A percentile compares a stretch with the other conserved stretches of the same genome.
phyloP scores from a whole-genome alignment of 2,113 vertebrate genomes.

The Nothobranchius kuhntae region DNA sequence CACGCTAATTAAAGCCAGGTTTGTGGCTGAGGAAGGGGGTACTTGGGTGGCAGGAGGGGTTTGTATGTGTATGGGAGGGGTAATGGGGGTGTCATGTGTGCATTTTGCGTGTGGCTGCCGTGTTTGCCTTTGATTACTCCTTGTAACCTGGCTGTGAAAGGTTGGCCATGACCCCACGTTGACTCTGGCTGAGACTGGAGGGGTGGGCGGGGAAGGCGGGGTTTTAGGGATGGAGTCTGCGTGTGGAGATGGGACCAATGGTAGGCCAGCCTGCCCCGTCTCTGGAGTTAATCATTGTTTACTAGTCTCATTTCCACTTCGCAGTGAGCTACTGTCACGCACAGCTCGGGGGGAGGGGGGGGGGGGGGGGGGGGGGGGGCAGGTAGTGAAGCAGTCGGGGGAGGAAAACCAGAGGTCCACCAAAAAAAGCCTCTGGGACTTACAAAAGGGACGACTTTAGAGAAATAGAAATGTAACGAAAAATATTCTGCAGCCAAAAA shows the following conservation, averaged over 20 bases:
- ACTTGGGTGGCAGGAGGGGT: conserved; percentile 37
- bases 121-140: conserved; percentile 80
- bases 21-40: conserved; percentile 59
- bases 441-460: conserved; percentile 34
- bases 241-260: conserved; percentile 70
- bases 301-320: conserved; percentile 86
- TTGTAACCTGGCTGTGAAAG: conserved; percentile 82
- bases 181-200: conserved; percentile 58
- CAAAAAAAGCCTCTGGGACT: conserved; percentile 54
- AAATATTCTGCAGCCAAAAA: conserved; percentile 30
- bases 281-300: conserved; percentile 87
- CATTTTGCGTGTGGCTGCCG: conserved; percentile 80
- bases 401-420: conserved; percentile 58
- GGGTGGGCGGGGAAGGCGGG: not conserved
- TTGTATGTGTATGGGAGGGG: conserved; percentile 29
- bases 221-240: not conserved
- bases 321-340: conserved; percentile 86
- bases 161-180: conserved; percentile 77
- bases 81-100: conserved; percentile 62
- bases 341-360: conserved; percentile 71
- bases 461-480: not conserved
- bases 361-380: conserved; percentile 50
- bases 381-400: conserved; percentile 15
- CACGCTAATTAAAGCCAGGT: conserved; percentile 82
- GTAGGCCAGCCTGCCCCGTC: conserved; percentile 67